Conservation (phyloP, 2,888 invertebrate species). For the Hetaerina titia region DNA sequence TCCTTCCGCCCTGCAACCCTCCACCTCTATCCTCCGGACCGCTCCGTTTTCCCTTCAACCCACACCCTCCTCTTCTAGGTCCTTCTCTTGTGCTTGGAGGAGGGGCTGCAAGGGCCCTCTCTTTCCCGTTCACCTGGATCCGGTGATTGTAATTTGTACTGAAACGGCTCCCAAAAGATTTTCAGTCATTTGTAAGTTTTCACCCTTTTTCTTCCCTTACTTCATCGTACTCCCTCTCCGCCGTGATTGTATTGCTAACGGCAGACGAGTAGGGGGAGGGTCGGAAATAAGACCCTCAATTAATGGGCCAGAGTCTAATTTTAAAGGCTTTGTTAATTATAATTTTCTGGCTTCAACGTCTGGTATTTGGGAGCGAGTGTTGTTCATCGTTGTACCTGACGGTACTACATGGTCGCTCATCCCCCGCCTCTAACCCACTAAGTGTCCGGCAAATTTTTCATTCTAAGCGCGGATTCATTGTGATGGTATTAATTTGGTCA, state of each 20-base stretch:
- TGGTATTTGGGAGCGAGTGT: background rate
- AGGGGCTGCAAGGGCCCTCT: background rate
- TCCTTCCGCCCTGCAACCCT: background rate
- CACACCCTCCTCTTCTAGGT: background rate
- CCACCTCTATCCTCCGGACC: background rate
- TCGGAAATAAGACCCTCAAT: conserved; percentile 40
- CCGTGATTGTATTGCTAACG: background rate
- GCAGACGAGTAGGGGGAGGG: background rate
- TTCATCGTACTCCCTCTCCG: background rate
- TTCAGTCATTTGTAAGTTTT: conserved; percentile 38
- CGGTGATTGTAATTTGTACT: conserved; percentile 60
- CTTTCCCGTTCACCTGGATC: background rate
- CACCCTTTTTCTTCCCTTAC: background rate
- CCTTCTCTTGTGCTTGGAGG: background rate
- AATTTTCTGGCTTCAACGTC: conserved; percentile 8
- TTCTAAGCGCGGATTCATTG: background rate
- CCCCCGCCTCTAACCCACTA: background rate
- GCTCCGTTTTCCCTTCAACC: background rate
- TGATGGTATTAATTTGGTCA: background rate
- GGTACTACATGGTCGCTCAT: background rate
- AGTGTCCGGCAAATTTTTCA: background rate
- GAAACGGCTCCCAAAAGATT: conserved; percentile 48
- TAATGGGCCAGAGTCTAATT: conserved; percentile 43
- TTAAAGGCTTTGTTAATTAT: conserved; percentile 43
- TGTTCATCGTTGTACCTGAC: background rate